Percentiles rank a stretch among this genome's conserved stretches.
phyloP scores from a whole-genome alignment of 2,797 vertebrate genomes.

The Tachyglossus aculeatus region DNA sequence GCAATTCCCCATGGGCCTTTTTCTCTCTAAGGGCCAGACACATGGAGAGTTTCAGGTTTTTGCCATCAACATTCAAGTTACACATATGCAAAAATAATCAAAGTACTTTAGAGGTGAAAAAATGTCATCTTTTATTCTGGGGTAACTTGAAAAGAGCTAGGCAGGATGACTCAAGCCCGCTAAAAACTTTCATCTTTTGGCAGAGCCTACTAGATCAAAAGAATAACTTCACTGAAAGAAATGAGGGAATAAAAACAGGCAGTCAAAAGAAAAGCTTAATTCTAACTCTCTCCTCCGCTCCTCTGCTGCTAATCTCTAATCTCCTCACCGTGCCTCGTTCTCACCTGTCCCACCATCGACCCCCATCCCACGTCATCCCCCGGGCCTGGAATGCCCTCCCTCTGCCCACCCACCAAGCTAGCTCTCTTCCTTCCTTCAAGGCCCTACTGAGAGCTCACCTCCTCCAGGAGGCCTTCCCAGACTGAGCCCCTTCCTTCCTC shows the following conservation, averaged over 20 bases:
- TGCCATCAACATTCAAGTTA: conserved; percentile 25
- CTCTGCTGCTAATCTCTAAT: too few relatives aligned
- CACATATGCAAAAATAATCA: conserved; percentile 46
- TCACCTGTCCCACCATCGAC: too few relatives aligned
- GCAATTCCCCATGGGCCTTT: background rate
- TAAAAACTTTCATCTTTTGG: conserved; percentile 44
- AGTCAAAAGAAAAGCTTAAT: conserved; percentile 9
- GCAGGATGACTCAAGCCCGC: background rate
- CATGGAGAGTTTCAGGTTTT: conserved; percentile 20
- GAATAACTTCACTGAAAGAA: conserved; percentile 21
- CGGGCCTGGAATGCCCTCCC: too few relatives aligned
- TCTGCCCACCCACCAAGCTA: too few relatives aligned
- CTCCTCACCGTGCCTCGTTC: too few relatives aligned
- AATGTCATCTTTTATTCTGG: conserved; percentile 34
- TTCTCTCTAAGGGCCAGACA: conserved; percentile 12
- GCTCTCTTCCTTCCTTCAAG: too few relatives aligned
- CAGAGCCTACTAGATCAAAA: conserved; percentile 42
- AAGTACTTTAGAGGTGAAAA: conserved; percentile 9
- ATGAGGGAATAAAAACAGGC: conserved; percentile 29
- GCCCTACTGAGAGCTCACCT: too few relatives aligned
- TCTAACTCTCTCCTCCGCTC: background rate
- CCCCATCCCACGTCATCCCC: too few relatives aligned
- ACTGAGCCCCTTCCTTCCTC: too few relatives aligned
- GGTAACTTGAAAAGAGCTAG: conserved; percentile 24
- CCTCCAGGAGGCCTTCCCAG: too few relatives aligned